Base-by-base conservation (phyloP, 2,888 invertebrate genomes). In the Argyresthia albistria region DNA sequence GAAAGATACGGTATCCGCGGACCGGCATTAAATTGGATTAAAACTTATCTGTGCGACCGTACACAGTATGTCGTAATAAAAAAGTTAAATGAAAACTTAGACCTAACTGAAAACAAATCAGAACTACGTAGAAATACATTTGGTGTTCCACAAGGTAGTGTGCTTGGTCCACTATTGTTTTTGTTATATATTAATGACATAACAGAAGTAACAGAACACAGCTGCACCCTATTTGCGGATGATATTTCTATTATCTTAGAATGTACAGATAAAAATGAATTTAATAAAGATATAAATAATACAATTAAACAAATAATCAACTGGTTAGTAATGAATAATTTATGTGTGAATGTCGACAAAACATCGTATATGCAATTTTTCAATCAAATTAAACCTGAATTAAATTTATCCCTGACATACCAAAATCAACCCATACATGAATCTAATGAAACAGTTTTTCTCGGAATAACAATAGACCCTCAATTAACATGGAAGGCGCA, bases 161-260 rank as follows among this genome's bases (percentile, higher is more conserved):
- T 56, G 3, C 46, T 56, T 12, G 56, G 56, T 2, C 54, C 54
- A 48, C 14, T 56, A 11, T 50, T 56, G 14, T 56, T 56, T 42
- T 35, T 56, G 8, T 37, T 50, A 12, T 55, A 55, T 39, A 25
- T 25, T n/a, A 57, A 57, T 37, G 57, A 55, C 47, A 37, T 57
- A 8, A 55, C 43, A 12, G 14, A 15, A 43, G 48, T 45, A 14
- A 51, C 45, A 37, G 35, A 15, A 50, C 0, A 8, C 1, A 43
- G n/a, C n/a, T 51, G 56, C 49, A 11, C 51, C 56, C 48, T 50
- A 36, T 54, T 53, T 57, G 35, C 66, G 83, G 84, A 58, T 35
- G 57, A 58, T 36, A 54, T 56, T 35, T 55, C 56, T 10, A 10
- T 55, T 39, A 12, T 55, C 10, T 46, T 55, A 16, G 39, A 51